Evolutionary conservation across 1,140 invertebrate genomes (phyloP).

Genomic region (Bombus pascuorum): DNA sequence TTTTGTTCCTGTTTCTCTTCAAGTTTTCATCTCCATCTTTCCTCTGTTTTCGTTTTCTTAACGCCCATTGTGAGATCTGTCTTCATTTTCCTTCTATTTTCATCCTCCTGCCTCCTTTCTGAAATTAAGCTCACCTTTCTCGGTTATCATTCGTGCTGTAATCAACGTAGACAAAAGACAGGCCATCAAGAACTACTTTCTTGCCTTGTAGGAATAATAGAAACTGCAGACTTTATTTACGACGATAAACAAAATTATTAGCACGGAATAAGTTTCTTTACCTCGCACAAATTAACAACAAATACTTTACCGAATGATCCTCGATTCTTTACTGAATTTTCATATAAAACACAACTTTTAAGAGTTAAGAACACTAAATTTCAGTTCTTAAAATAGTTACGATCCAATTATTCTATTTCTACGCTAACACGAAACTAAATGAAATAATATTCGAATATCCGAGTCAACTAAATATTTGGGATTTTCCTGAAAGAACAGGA

Average conservation of each 20-base stretch:
- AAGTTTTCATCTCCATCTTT: neutral
- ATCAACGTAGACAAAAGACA: slow-evolving; percentile 6
- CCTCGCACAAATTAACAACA: no score
- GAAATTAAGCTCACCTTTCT: slow-evolving; percentile 22
- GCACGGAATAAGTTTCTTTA: no score
- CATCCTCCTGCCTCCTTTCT: neutral
- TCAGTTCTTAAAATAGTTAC: no score
- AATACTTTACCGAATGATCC: no score
- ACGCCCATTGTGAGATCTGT: neutral
- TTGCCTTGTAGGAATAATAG: neutral
- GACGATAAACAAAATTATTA: no score
- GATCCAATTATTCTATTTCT: neutral
- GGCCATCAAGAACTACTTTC: neutral
- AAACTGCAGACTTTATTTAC: neutral
- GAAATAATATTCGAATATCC: neutral
- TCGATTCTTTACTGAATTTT: neutral
- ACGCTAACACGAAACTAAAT: neutral
- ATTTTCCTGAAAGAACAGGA: neutral
- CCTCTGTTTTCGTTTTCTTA: neutral
- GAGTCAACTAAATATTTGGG: neutral
- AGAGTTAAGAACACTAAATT: no score
- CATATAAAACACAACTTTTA: no score
- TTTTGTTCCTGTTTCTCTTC: neutral
- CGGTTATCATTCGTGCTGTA: neutral
- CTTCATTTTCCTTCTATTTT: neutral